phyloP scores from a whole-genome alignment of 2,797 vertebrate genomes.

The Discoglossus pictus region DNA sequence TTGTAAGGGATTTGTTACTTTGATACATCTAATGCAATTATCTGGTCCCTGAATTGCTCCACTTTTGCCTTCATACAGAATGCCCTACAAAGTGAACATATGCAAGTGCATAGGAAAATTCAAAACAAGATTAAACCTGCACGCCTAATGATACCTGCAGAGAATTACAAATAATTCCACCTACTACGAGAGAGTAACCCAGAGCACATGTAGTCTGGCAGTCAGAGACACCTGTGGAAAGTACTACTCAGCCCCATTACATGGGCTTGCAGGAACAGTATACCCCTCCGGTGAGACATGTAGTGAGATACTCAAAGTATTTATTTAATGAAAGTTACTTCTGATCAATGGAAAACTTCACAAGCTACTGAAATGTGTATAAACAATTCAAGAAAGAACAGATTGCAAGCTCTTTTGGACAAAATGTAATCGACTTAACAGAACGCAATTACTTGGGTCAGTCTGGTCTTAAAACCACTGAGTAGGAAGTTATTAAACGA shows the following conservation, averaged over 20 bases:
- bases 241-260: neutral
- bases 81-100: neutral
- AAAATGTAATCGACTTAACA: too few relatives aligned
- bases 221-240: conserved; percentile 20
- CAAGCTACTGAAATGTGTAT: too few relatives aligned
- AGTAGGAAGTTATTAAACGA: too few relatives aligned
- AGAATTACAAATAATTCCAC: conserved; percentile 32
- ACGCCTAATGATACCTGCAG: conserved; percentile 32
- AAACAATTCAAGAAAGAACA: too few relatives aligned
- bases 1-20: conserved; percentile 13
- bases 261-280: neutral
- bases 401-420: too few relatives aligned
- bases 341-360: too few relatives aligned
- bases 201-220: neutral
- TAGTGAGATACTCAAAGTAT: too few relatives aligned
- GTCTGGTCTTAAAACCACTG: too few relatives aligned
- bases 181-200: neutral
- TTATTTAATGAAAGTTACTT: too few relatives aligned
- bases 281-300: too few relatives aligned
- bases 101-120: conserved; percentile 12
- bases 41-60: conserved; percentile 25
- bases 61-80: conserved; percentile 15
- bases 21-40: conserved; percentile 28
- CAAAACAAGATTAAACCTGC: conserved; percentile 46
- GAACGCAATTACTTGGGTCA: too few relatives aligned